Conservation (phyloP, 2,888 invertebrate genomes). For the Rotaria sp. region DNA sequence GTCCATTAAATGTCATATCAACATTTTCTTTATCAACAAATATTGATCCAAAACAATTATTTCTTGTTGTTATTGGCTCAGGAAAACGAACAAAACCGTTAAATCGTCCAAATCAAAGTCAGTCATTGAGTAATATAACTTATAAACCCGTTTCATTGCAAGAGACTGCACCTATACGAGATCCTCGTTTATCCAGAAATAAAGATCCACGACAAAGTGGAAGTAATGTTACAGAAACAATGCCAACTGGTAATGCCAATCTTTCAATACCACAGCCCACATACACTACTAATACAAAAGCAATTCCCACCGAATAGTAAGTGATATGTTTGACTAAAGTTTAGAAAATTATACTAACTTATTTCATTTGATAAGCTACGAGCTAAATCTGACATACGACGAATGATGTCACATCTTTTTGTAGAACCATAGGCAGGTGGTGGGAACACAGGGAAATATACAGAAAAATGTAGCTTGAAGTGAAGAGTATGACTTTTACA, state of each 20-base stretch:
- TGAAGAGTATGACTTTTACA: too few species aligned
- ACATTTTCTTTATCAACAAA: not conserved
- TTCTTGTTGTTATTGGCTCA: not conserved
- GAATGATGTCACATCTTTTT: too few species aligned
- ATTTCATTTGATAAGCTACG: too few species aligned
- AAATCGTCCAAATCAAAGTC: not conserved
- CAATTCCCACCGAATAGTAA: not conserved
- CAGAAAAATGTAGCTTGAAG: too few species aligned
- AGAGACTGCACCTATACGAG: not conserved
- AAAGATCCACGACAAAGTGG: not conserved
- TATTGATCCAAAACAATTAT: not conserved
- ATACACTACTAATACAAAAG: not conserved
- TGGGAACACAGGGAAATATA: too few species aligned
- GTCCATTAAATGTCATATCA: not conserved
- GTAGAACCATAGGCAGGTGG: too few species aligned
- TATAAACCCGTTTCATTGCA: conserved; percentile 10
- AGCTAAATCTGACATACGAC: too few species aligned
- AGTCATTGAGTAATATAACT: not conserved
- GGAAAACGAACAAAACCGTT: not conserved
- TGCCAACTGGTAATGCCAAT: not conserved
- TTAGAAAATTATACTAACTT: too few species aligned
- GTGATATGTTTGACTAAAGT: too few species aligned
- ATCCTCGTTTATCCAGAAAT: not conserved
- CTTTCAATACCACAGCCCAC: not conserved
- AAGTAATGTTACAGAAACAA: not conserved